Base-by-base conservation (phyloP, 2,888 invertebrate genomes). In the Himalopsyche kuldschensis region DNA sequence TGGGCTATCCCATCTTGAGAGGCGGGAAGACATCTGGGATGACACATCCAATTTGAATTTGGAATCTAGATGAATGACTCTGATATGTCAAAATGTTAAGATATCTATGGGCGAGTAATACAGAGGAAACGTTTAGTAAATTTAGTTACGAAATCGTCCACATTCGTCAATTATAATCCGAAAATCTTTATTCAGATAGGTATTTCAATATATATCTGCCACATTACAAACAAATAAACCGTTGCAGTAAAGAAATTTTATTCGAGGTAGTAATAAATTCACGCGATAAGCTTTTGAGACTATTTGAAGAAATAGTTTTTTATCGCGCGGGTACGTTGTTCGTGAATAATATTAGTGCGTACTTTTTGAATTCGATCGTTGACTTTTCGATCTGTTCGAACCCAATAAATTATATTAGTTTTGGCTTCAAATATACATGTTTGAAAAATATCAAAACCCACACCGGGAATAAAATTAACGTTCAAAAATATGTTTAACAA, bases 1-100 rank as follows among this genome's bases (percentile, higher is more conserved):
- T 77, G 84, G 84, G 84, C 84, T 84, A 80, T 84, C 84, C 84
- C 84, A 82, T 84, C 79, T 83, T 75, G 31, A 32, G 78, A 55
- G 76, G 41, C 79, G 82, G 82, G 35, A 84, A 76, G 48, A 79
- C 75, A 79, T 79, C 46, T 35, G 35, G 75, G 76, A 35, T 83
- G 83, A 83, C 83, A 83, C 83, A 83, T 83, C 78, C 47, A 46
- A 80, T 77, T 80, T 80, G 77, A 80, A 80, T 80, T 83, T 78
- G 47, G 76, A 79, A 77, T 63, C 81, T 30, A 63, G 78, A 82
- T 82, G 63, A 78, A 81, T 76, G 81, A 76, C 48, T 76, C 76
- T 75, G 46, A 47, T 47, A 47, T 75, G 75, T 48, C 81, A 55
- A 20, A 81, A 81, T 76, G 69, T 20, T 24, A 15, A 69, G 27